phyloP scores from a whole-genome alignment of 2,113 vertebrate genomes.

The Xenotilapia leptura region DNA sequence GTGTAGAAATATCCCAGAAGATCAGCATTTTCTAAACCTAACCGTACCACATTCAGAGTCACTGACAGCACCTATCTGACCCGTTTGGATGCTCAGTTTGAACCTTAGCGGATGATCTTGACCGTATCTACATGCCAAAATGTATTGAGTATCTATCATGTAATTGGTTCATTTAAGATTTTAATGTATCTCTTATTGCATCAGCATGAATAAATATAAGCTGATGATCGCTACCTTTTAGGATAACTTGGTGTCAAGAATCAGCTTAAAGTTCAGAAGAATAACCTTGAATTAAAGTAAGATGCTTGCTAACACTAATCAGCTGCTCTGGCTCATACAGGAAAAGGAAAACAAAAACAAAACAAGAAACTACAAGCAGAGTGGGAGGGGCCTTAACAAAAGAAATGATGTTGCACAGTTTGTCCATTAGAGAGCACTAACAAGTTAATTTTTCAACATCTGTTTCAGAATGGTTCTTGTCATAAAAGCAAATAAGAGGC shows the following conservation, averaged over 20 bases:
- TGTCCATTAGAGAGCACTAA: background rate
- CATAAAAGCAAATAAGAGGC: background rate
- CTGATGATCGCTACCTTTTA: background rate
- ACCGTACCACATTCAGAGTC: rapidly evolving
- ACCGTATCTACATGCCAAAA: background rate
- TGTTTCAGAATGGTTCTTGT: background rate
- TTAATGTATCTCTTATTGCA: background rate
- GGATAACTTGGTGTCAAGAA: background rate
- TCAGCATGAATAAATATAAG: background rate
- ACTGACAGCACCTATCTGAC: background rate
- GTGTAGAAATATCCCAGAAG: background rate
- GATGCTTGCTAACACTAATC: background rate
- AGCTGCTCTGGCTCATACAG: background rate
- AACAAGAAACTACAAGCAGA: background rate
- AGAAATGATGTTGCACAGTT: background rate
- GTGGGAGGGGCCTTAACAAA: background rate
- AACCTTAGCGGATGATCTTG: background rate
- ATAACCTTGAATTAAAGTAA: background rate
- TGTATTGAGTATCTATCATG: background rate
- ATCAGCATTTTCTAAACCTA: background rate
- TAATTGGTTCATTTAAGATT: background rate
- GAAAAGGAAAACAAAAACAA: background rate
- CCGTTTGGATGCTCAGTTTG: background rate
- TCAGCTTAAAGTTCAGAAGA: background rate
- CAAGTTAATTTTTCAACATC: background rate